A percentile compares a stretch with the other conserved stretches of the same genome.
These are phyloP conservation scores for Galagoides demidoff DNA, from an alignment of 2,797 vertebrate genomes.

Conservation along the genomic window DNA sequence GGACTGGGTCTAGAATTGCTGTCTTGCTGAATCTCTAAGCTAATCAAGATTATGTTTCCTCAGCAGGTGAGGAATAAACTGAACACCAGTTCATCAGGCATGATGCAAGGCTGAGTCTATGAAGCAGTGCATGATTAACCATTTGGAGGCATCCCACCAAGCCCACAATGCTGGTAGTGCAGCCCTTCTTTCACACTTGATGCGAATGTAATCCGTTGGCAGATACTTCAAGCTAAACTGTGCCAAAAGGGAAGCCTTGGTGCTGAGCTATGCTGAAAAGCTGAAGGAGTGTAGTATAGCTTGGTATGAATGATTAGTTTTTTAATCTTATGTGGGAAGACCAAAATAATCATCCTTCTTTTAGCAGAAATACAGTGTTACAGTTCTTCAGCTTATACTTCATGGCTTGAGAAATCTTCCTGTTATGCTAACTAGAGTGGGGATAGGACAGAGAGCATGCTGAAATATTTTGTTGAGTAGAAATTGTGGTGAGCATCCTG, in stretches of 20 bases:
- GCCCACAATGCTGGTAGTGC: conserved; percentile 69
- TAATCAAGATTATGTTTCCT: conserved; percentile 83
- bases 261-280: background rate
- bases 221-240: background rate
- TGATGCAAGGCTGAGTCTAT: conserved; percentile 82
- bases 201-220: background rate
- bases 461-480: background rate
- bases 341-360: conserved; percentile 17
- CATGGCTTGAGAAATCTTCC: conserved; percentile 16
- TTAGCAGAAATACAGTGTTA: conserved; percentile 1
- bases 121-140: conserved; percentile 81
- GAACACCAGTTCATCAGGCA: conserved; percentile 81
- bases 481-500: background rate
- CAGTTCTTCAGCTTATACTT: background rate
- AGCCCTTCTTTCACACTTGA: conserved; percentile 72
- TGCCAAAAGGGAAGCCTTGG: background rate
- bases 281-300: background rate
- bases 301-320: conserved; percentile 2
- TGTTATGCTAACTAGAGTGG: background rate
- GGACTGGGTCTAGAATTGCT: conserved; percentile 60
- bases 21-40: conserved; percentile 73
- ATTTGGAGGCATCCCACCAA: conserved; percentile 79
- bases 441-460: background rate
- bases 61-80: conserved; percentile 83
- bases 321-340: background rate